phyloP scores from a whole-genome alignment of 1,140 invertebrate genomes.

The Paraescarpia echinospica region DNA sequence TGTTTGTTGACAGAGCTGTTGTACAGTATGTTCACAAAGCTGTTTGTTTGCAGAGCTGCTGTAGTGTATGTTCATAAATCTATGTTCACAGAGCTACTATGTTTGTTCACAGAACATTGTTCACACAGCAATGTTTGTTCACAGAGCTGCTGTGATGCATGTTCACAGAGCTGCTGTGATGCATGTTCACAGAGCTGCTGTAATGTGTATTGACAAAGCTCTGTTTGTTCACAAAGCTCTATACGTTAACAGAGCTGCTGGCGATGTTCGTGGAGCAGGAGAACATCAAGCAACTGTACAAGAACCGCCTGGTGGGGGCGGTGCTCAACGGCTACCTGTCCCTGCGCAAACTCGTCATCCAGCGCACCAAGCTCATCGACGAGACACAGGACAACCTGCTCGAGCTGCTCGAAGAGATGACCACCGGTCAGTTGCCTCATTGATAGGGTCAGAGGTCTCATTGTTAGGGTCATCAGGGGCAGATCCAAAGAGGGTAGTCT shows the following conservation, averaged over 20 bases:
- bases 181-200: slow-evolving; percentile 83
- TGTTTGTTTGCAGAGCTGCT: too few species aligned
- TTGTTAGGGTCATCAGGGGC: slow-evolving; percentile 2
- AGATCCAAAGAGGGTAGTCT: too few species aligned
- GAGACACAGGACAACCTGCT: slow-evolving; percentile 95
- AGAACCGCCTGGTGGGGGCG: slow-evolving; percentile 82
- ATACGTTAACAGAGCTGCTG: slow-evolving; percentile 83
- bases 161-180: slow-evolving; percentile 42
- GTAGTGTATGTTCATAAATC: too few species aligned
- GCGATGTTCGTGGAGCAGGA: slow-evolving; percentile 70
- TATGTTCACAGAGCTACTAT: neutral
- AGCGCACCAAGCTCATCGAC: slow-evolving; percentile 91
- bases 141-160: slow-evolving; percentile 76
- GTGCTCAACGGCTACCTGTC: slow-evolving; percentile 93
- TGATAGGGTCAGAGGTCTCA: neutral
- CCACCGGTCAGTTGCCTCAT: slow-evolving; percentile 67
- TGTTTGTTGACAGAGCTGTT: too few species aligned
- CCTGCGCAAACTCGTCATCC: slow-evolving; percentile 85
- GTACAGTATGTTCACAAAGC: too few species aligned
- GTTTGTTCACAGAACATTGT: too few species aligned
- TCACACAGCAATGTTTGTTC: slow-evolving; percentile 69
- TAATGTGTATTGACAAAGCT: slow-evolving; percentile 66
- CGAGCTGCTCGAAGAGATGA: slow-evolving; percentile 94
- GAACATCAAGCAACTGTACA: slow-evolving; percentile 83
- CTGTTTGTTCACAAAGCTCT: slow-evolving; percentile 42